Percentiles rank a stretch among this genome's conserved stretches.
phyloP scores from a whole-genome alignment of 1,140 invertebrate genomes.

The Philopotamus ludificatus region DNA sequence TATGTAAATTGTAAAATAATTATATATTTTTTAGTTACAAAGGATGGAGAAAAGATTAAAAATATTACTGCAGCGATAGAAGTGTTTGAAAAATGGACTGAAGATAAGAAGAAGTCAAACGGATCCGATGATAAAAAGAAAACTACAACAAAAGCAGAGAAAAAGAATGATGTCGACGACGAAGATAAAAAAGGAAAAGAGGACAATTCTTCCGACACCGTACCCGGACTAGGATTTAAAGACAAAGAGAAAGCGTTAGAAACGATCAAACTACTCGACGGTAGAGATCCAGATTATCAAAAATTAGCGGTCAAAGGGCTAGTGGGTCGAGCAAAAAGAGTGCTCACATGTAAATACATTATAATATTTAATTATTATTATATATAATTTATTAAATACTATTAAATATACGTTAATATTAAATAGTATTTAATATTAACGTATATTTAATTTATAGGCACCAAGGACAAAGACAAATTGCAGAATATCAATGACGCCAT shows the following conservation, averaged over 20 bases:
- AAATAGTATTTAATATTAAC: conserved; percentile 1
- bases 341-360: conserved; percentile 57
- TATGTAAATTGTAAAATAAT: not conserved
- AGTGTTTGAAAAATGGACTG: conserved; percentile 66
- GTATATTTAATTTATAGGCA: conserved; percentile 50
- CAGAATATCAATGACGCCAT: conserved; percentile 65
- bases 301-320: conserved; percentile 63
- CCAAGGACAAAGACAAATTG: conserved; percentile 65
- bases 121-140: conserved; percentile 52
- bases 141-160: conserved; percentile 44
- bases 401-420: not conserved
- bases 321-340: conserved; percentile 63
- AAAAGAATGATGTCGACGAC: conserved; percentile 47
- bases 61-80: conserved; percentile 67
- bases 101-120: conserved; percentile 54
- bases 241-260: conserved; percentile 57
- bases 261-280: conserved; percentile 55
- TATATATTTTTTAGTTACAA: conserved; percentile 57
- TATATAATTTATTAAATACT: conserved; percentile 11
- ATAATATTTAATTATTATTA: conserved; percentile 2
- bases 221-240: conserved; percentile 65
- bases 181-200: conserved; percentile 45
- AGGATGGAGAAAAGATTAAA: conserved; percentile 66
- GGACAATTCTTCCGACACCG: conserved; percentile 51
- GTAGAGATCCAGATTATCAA: conserved; percentile 67